Percentiles rank a stretch among this genome's conserved stretches.
Evolutionary conservation across 37 sponge, comb jelly and placozoan genomes (phyloP).

Genomic region (Theonella swinhoei): DNA sequence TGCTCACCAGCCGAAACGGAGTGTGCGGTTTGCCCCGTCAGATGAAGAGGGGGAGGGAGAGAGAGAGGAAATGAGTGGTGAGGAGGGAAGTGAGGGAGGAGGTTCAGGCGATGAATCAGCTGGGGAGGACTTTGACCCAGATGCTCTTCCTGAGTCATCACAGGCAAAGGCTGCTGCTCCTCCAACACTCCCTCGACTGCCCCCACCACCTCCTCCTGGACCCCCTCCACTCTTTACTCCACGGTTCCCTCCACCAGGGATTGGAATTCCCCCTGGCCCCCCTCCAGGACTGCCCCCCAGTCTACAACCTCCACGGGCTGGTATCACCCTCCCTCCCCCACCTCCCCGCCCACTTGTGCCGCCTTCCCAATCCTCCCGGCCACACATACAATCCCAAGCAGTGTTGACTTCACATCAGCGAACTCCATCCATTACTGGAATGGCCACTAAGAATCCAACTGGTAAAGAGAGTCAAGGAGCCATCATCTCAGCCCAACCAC

Average conservation of each 20-base stretch:
- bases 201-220: slow-evolving; percentile 47
- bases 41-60: slow-evolving; percentile 30
- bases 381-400: slow-evolving; percentile 72
- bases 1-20: background rate
- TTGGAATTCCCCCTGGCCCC: slow-evolving; percentile 44
- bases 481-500: slow-evolving; percentile 89
- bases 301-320: slow-evolving; percentile 10
- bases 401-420: slow-evolving; percentile 40
- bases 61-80: slow-evolving; percentile 19
- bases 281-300: slow-evolving; percentile 72
- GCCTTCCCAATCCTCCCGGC: slow-evolving; percentile 6
- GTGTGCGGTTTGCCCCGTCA: slow-evolving; percentile 1
- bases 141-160: background rate
- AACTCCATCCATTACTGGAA: slow-evolving; percentile 1
- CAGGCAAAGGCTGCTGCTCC: background rate
- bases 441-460: background rate
- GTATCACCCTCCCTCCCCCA: slow-evolving; percentile 7
- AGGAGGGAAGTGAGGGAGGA: slow-evolving; percentile 4
- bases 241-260: slow-evolving; percentile 21
- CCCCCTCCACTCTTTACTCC: slow-evolving; percentile 34
- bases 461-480: background rate
- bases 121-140: background rate
- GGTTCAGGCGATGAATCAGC: background rate
- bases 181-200: background rate
- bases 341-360: slow-evolving; percentile 63